Evolutionary conservation across 2,797 vertebrate genomes (phyloP).

Genomic region (Sebastes itinus): DNA sequence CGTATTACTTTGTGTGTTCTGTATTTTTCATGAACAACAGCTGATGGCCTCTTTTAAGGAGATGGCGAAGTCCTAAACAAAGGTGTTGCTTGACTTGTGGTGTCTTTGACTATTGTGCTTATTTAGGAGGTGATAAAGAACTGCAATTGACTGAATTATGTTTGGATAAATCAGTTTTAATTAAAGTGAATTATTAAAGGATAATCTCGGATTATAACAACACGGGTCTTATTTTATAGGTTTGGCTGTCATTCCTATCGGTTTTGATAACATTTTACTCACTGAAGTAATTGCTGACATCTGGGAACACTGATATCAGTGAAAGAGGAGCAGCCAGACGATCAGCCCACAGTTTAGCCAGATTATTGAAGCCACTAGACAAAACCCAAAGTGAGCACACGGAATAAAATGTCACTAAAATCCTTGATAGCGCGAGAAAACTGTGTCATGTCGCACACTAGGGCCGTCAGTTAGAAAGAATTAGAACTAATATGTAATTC

Average conservation of each 20-base stretch:
- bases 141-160: slow-evolving; percentile 7
- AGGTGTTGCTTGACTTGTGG: slow-evolving; percentile 22
- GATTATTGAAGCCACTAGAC: not conserved
- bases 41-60: slow-evolving; percentile 36
- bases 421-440: not conserved
- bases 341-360: not conserved
- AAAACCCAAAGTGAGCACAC: not conserved
- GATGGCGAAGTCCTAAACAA: not conserved
- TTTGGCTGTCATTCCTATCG: not conserved
- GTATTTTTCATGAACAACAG: slow-evolving; percentile 52
- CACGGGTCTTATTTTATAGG: slow-evolving; percentile 1
- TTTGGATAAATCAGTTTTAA: not conserved
- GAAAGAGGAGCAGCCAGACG: not conserved
- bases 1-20: slow-evolving; percentile 34
- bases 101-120: slow-evolving; percentile 31
- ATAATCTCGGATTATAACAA: not conserved
- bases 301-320: not conserved
- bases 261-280: not conserved
- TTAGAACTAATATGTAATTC: not conserved
- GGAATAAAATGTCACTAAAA: not conserved
- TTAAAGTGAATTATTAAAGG: slow-evolving; percentile 15
- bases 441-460: too few relatives aligned
- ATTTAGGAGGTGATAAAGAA: slow-evolving; percentile 12
- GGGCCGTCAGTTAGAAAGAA: not conserved
- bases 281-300: not conserved